Evolutionary conservation across 1,140 invertebrate genomes (phyloP), one percentile per base, ranked within the genome.

Genomic region (Eulimnadia texana): DNA sequence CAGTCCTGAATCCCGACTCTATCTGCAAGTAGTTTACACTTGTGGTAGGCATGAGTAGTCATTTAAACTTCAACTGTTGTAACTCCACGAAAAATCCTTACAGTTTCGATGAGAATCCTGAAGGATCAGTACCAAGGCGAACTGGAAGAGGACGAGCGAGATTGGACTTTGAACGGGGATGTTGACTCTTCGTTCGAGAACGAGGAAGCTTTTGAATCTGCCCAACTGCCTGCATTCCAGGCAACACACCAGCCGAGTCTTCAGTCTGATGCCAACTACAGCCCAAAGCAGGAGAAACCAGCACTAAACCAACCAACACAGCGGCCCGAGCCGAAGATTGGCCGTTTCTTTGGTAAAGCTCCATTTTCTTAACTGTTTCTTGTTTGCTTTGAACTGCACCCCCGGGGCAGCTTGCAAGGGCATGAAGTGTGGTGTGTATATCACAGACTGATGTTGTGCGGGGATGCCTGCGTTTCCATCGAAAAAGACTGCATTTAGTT

Each of bases 21-120:
- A 94, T 75, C 80, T 95, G 65, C 90, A 88, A 77, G 86, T 93
- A 63, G 85, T 91, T 65, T 93, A 93, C 74, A 91, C 90, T 25
- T 96, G 91, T 75, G 90, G 92, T 96, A 77, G 88, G 87, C 16
- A 9, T 42, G 33, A 42, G 16, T 42, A 42, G 33, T 42, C 33
- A 42, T 42, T 42, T 16, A 42, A 6, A 16, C 33, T 6, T 63
- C 24, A 27, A 58, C 63, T 67, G 64, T 62, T 56, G 63, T 79
- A 92, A 89, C 92, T 58, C 88, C 88, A 27, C 78, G 87, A 62
- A 83, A 83, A 72, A 87, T 93, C 28, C 72, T 93, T n/a, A n/a
- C n/a, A 92, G 90, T 92, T 58, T 88, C 88, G 27, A 78, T 87
- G 62, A 83, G 83, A 72, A 87, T 93, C 28, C 72, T 93, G 6